A percentile compares a stretch with the other conserved stretches of the same genome.
phyloP scores from a whole-genome alignment of 2,888 invertebrate species.

The Masnerella sp. region DNA sequence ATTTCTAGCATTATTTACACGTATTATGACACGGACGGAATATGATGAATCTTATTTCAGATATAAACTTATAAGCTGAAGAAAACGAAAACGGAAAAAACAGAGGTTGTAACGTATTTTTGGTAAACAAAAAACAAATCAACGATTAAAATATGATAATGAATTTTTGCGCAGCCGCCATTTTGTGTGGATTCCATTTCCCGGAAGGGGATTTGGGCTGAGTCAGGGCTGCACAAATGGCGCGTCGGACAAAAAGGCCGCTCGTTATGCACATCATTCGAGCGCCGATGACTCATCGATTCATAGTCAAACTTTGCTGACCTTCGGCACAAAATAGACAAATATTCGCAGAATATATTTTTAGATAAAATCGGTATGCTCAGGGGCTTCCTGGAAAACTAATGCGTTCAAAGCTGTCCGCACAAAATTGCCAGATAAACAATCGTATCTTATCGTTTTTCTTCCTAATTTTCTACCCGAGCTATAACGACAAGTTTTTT shows the following conservation, averaged over 20 bases:
- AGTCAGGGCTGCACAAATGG: slow-evolving; percentile 33
- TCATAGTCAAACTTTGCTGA: slow-evolving; percentile 29
- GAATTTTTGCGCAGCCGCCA: too few species aligned
- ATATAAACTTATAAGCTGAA: too few species aligned
- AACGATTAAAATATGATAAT: too few species aligned
- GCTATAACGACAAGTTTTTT: neutral
- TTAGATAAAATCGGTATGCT: slow-evolving; percentile 53
- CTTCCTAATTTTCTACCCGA: neutral
- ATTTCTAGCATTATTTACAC: too few species aligned
- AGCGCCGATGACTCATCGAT: slow-evolving; percentile 36
- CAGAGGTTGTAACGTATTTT: too few species aligned
- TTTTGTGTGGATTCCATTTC: too few species aligned
- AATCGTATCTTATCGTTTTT: slow-evolving; percentile 26
- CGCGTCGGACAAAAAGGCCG: slow-evolving; percentile 1
- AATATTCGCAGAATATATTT: slow-evolving; percentile 55
- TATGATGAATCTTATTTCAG: too few species aligned
- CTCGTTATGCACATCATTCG: slow-evolving; percentile 20
- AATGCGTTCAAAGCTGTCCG: slow-evolving; percentile 21
- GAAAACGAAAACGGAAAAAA: too few species aligned
- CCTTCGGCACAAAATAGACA: slow-evolving; percentile 49
- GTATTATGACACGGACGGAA: too few species aligned
- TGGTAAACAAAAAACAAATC: too few species aligned
- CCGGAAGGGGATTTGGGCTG: too few species aligned
- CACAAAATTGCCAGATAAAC: slow-evolving; percentile 42
- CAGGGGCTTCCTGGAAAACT: slow-evolving; percentile 21